Percentiles rank a stretch among this genome's conserved stretches.
Conservation (phyloP, 2,113 vertebrate genomes). For the Anarhynchus alexandrinus region DNA sequence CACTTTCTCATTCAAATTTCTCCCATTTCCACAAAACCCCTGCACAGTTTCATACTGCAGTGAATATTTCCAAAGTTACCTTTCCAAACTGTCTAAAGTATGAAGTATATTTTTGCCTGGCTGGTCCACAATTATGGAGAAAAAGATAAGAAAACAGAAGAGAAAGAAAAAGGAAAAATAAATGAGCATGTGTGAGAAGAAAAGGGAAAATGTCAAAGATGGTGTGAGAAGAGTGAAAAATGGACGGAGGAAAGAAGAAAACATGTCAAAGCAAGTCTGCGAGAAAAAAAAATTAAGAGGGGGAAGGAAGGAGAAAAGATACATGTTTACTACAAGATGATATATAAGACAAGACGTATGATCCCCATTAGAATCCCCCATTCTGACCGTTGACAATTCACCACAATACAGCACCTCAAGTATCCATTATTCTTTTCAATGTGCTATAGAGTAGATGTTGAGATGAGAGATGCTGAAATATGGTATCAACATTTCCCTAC, state of each 20-base stretch:
- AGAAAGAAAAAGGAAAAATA: not conserved
- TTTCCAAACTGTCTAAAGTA: not conserved
- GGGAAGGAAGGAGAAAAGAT: not conserved
- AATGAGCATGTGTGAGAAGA: not conserved
- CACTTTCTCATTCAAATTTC: not conserved
- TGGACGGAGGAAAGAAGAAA: not conserved
- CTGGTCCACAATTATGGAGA: not conserved
- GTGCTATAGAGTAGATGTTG: slow-evolving; percentile 34
- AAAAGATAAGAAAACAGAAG: not conserved
- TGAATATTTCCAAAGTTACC: not conserved
- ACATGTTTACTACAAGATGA: not conserved
- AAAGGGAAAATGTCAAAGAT: not conserved
- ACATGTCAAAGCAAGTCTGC: not conserved
- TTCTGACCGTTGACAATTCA: not conserved
- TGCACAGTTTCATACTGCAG: not conserved
- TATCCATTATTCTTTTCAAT: slow-evolving; percentile 19
- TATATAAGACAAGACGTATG: not conserved
- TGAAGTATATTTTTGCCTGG: not conserved
- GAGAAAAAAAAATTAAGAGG: not conserved
- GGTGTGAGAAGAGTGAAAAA: not conserved
- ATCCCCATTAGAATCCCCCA: not conserved
- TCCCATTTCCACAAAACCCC: not conserved
- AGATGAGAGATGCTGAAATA: slow-evolving; percentile 29
- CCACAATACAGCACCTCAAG: not conserved
- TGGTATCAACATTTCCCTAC: slow-evolving; percentile 49